These are phyloP conservation scores for Brachionus rotundiformis DNA, from an alignment of 1,140 invertebrate genomes.

Conservation along the genomic window DNA sequence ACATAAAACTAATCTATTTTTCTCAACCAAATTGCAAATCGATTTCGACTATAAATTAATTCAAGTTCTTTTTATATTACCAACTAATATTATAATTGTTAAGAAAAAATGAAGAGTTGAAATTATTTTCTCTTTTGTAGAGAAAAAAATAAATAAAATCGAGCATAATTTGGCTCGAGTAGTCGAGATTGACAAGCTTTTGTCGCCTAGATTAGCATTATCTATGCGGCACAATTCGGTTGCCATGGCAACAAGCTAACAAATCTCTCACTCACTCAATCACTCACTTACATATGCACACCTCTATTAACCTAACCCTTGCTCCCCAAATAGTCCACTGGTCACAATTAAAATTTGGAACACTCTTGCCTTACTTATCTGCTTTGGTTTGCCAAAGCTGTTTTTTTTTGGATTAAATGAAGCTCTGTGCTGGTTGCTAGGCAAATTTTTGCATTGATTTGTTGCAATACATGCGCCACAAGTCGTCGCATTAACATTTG, in stretches of 20 bases:
- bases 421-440: background rate
- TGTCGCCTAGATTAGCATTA: slow-evolving; percentile 4
- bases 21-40: slow-evolving; percentile 13
- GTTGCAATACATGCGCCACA: background rate
- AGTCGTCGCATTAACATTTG: background rate
- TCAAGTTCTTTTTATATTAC: slow-evolving; percentile 20
- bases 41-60: slow-evolving; percentile 18
- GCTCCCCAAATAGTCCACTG: too few species aligned
- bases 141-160: slow-evolving; percentile 17
- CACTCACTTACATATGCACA: background rate
- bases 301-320: too few species aligned
- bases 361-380: too few species aligned
- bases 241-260: background rate
- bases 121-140: slow-evolving; percentile 24
- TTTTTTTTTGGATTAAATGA: background rate
- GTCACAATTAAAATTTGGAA: too few species aligned
- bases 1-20: slow-evolving; percentile 31
- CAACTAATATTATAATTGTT: slow-evolving; percentile 26
- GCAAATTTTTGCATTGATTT: slow-evolving; percentile 1
- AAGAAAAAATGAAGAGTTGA: slow-evolving; percentile 25
- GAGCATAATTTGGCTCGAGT: slow-evolving; percentile 28
- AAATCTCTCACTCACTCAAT: background rate
- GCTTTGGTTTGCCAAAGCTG: too few species aligned
- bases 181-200: slow-evolving; percentile 1
- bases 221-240: background rate